Evolutionary conservation across 2,888 invertebrate genomes (phyloP), one percentile per base, ranked within the genome.

Genomic region (Phalera bucephala): DNA sequence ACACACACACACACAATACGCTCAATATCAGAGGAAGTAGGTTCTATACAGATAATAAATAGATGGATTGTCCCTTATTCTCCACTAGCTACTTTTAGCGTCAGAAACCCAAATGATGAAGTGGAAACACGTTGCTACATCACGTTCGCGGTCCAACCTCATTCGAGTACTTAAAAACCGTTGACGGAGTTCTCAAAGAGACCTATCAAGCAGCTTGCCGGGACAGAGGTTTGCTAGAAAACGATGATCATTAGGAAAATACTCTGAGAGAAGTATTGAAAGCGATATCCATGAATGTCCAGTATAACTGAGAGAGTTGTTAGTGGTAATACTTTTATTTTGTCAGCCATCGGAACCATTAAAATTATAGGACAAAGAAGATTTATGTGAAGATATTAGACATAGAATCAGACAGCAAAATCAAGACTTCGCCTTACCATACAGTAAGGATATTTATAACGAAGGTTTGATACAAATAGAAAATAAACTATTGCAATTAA

Each of bases 231-330:
- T 56, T 52, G 30, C 34, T 56, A n/a, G 44, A 48, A 57, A 48
- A 45, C 9, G 45, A 58, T 40, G 31, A 52, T n/a, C 52, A 58
- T 6, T 59, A 48, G 56, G 45, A 35, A 12, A 44, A 36, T n/a
- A 45, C 35, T 34, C 13, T 36, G 2, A 31, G 13, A 10, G 38
- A 44, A 33, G 39, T 36, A 9, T 30, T 30, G 12, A 0, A 35
- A 2, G 34, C 32, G 2, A n/a, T n/a, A n/a, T n/a, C n/a, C n/a
- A n/a, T n/a, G 23, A 38, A 2, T 43, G 32, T 26, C 26, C 38
- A 38, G 6, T 21, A 33, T 15, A 40, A 32, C 35, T 46, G 12
- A 47, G 44, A 30, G 45, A 52, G 14, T 45, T 53, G 21, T 45
- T 52, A 30, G 45, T 44, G 2, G 40, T 48, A 7, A 43, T 55